Percentiles rank a stretch among this genome's conserved stretches.
Evolutionary conservation across 2,113 vertebrate species (phyloP).

Genomic region (Xiphophorus maculatus): DNA sequence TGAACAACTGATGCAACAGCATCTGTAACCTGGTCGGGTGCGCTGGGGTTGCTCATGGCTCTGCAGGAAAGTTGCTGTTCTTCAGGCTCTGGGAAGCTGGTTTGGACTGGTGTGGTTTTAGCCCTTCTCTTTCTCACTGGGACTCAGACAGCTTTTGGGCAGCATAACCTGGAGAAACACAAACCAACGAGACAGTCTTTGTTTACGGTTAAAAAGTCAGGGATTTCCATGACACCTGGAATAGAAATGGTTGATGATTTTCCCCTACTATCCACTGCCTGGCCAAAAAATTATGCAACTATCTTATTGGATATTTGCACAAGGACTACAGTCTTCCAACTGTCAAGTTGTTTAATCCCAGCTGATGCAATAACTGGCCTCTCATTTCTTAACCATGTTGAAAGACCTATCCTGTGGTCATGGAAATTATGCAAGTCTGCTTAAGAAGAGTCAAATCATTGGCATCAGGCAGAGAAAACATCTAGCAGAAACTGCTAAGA

Average conservation of each 20-base stretch:
- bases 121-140: conserved; percentile 84
- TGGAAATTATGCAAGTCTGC: too few relatives aligned
- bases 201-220: too few relatives aligned
- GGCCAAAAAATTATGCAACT: too few relatives aligned
- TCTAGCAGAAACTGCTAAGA: too few relatives aligned
- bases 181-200: conserved; percentile 33
- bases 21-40: conserved; percentile 60
- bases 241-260: not conserved
- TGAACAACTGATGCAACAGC: conserved; percentile 66
- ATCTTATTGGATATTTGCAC: too few relatives aligned
- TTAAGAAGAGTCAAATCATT: too few relatives aligned
- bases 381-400: too few relatives aligned
- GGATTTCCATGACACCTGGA: not conserved
- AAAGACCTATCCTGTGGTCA: too few relatives aligned
- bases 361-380: too few relatives aligned
- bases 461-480: too few relatives aligned
- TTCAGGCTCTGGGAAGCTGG: conserved; percentile 49
- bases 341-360: too few relatives aligned
- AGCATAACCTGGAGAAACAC: conserved; percentile 81
- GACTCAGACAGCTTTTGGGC: conserved; percentile 82
- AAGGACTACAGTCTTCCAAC: too few relatives aligned
- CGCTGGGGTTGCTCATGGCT: conserved; percentile 75
- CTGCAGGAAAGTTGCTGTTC: conserved; percentile 40
- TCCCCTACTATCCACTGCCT: not conserved
- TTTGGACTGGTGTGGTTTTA: conserved; percentile 69